Conservation (phyloP, 2,797 vertebrate genomes). For the Catostomus latipinnis region DNA sequence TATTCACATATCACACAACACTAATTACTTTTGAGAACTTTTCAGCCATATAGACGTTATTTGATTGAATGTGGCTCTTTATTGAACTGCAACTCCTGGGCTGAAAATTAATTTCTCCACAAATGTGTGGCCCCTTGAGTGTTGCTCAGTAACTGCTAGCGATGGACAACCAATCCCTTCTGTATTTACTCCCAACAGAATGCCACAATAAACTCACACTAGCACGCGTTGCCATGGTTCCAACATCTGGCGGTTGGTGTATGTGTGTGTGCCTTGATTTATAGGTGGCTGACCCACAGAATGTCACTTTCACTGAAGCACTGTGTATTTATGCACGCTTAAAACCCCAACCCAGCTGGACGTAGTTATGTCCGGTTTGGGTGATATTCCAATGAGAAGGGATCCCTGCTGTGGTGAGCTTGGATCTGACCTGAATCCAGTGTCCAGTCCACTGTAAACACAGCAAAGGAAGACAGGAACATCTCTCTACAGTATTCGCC, state of each 20-base stretch:
- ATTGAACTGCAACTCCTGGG: background rate
- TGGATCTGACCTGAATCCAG: conserved; percentile 8
- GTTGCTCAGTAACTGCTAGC: background rate
- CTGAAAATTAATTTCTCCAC: background rate
- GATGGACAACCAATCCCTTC: background rate
- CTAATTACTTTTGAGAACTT: background rate
- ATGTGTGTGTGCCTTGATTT: conserved; percentile 53
- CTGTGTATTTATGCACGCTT: conserved; percentile 46
- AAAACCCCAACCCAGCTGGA: conserved; percentile 47
- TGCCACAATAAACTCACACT: conserved; percentile 9
- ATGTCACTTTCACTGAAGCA: conserved; percentile 3
- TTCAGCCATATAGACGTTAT: background rate
- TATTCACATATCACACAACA: background rate
- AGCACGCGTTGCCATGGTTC: background rate
- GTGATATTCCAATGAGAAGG: conserved; percentile 32
- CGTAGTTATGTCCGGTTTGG: conserved; percentile 56
- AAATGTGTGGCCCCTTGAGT: too few species aligned
- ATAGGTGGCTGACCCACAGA: conserved; percentile 49
- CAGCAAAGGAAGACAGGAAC: background rate
- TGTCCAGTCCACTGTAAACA: conserved; percentile 24
- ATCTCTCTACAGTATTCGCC: background rate
- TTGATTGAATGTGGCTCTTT: background rate
- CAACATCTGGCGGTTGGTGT: conserved; percentile 15
- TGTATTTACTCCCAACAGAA: conserved; percentile 9
- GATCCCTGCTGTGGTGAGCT: conserved; percentile 26